Conservation (phyloP, 2,888 invertebrate species). For the Cremastobaeus sp. region DNA sequence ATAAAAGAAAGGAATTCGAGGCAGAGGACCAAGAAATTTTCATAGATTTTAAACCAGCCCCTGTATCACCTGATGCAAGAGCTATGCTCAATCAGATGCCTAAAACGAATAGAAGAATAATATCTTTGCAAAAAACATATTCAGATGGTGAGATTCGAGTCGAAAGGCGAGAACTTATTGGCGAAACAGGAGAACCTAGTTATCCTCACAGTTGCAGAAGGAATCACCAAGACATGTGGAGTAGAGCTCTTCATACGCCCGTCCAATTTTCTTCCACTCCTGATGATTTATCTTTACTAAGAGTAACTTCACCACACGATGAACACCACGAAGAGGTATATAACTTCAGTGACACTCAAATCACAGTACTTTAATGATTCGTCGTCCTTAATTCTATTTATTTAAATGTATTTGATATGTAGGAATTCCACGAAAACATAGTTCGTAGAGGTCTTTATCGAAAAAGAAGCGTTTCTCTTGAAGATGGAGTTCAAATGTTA, state of each 20-base stretch:
- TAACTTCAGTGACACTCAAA: too few species aligned
- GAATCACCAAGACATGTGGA: conserved; percentile 76
- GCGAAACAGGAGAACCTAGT: conserved; percentile 77
- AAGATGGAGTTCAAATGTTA: conserved; percentile 80
- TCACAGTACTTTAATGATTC: too few species aligned
- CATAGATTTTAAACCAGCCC: conserved; percentile 91
- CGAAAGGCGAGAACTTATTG: conserved; percentile 77
- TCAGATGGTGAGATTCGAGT: conserved; percentile 88
- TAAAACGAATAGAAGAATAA: conserved; percentile 77
- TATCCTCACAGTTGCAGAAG: conserved; percentile 76
- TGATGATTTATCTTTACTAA: conserved; percentile 74
- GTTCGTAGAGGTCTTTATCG: conserved; percentile 87
- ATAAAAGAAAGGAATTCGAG: conserved; percentile 76
- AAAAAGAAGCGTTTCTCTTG: conserved; percentile 86
- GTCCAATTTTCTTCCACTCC: conserved; percentile 77
- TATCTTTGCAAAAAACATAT: conserved; percentile 85
- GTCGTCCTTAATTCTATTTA: too few species aligned
- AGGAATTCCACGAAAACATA: conserved; percentile 90
- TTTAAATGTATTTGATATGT: too few species aligned
- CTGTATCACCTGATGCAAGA: conserved; percentile 83
- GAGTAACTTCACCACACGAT: conserved; percentile 70
- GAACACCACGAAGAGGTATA: conserved; percentile 76
- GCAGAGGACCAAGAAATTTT: conserved; percentile 89
- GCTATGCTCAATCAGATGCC: conserved; percentile 73
- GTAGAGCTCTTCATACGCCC: conserved; percentile 71